These are phyloP conservation scores for Anagrus nilaparvatae DNA, from an alignment of 1,140 invertebrate species.

Conservation along the genomic window DNA sequence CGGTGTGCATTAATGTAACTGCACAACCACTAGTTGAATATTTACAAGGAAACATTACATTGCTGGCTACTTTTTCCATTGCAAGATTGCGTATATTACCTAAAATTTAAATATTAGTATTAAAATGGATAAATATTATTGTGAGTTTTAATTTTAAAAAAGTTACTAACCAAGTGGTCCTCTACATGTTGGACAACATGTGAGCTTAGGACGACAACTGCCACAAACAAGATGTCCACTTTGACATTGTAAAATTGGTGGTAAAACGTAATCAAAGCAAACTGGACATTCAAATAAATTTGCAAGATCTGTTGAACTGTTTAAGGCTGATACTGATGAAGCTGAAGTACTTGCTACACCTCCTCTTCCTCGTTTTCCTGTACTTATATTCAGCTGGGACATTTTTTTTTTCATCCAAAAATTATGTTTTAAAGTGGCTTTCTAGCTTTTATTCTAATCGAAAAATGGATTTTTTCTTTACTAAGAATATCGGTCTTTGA, in stretches of 20 bases:
- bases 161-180: constrained; percentile 64
- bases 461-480: no score
- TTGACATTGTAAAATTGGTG: constrained; percentile 86
- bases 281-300: constrained; percentile 98
- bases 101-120: constrained; percentile 26
- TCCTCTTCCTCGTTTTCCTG: constrained; percentile 38
- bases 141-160: neutral
- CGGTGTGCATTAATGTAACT: constrained; percentile 85
- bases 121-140: constrained; percentile 7
- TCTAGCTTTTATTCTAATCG: no score
- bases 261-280: constrained; percentile 98
- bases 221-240: constrained; percentile 86
- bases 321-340: constrained; percentile 35
- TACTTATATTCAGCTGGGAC: constrained; percentile 38
- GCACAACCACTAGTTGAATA: constrained; percentile 94
- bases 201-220: constrained; percentile 90
- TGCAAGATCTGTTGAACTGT: constrained; percentile 72
- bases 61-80: constrained; percentile 98
- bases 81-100: constrained; percentile 96
- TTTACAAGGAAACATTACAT: constrained; percentile 98
- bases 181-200: constrained; percentile 94
- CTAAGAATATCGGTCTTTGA: no score
- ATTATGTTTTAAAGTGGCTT: no score
- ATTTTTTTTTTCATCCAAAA: constrained; percentile 29
- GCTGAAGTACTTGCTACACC: constrained; percentile 37